A percentile compares a stretch with the other conserved stretches of the same genome.
Conservation (phyloP, 2,113 vertebrate species). For the Rafetus swinhoei region DNA sequence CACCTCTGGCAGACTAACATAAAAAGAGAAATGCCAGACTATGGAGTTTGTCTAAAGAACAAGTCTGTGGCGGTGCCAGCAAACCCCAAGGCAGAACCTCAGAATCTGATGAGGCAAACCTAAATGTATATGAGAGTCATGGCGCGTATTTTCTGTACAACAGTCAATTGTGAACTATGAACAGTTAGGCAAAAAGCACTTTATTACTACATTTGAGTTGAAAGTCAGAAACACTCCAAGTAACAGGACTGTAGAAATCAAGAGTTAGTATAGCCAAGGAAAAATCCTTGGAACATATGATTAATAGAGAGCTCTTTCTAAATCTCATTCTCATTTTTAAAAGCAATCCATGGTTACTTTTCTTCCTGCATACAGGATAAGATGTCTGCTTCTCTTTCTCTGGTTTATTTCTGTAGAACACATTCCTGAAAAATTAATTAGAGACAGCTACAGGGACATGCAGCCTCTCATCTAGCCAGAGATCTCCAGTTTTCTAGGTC, state of each 20-base stretch:
- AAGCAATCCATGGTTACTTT: neutral
- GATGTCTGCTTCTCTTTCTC: neutral
- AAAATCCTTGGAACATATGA: neutral
- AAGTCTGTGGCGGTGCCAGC: no score
- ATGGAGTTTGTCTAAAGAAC: no score
- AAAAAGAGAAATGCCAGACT: no score
- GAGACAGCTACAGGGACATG: neutral
- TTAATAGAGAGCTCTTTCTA: neutral
- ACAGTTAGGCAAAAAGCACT: neutral
- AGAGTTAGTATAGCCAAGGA: neutral
- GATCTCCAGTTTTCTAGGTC: accelerated
- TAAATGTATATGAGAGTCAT: neutral
- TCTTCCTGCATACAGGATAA: slow-evolving; percentile 11
- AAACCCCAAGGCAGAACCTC: neutral
- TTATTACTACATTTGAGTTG: neutral
- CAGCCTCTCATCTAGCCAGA: neutral
- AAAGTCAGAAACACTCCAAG: neutral
- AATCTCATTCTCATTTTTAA: neutral
- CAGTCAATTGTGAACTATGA: neutral
- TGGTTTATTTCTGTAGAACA: slow-evolving; percentile 19
- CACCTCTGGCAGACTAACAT: neutral
- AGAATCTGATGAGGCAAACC: accelerated
- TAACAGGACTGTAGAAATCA: neutral
- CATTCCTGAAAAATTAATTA: neutral
- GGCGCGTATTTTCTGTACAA: neutral